phyloP scores from a whole-genome alignment of 2,797 vertebrate genomes.

The Buceros bicornis region DNA sequence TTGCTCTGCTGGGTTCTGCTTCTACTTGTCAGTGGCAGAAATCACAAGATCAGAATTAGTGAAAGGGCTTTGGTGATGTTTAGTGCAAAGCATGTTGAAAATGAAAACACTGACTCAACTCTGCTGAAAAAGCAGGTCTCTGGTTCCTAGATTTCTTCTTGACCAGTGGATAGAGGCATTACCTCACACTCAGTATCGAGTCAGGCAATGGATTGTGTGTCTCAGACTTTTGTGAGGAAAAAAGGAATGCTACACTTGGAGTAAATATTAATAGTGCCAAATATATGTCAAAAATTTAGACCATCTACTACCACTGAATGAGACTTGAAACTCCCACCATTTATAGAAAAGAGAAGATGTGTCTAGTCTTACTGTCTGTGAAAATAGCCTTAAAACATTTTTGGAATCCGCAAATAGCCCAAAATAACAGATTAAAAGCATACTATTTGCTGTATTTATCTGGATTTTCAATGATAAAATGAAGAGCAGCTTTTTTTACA shows the following conservation, averaged over 20 bases:
- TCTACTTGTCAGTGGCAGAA: slow-evolving; percentile 50
- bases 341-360: not conserved
- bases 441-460: not conserved
- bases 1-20: slow-evolving; percentile 54
- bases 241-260: not conserved
- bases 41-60: slow-evolving; percentile 64
- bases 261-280: not conserved
- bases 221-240: not conserved
- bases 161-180: not conserved
- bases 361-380: not conserved
- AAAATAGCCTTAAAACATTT: not conserved
- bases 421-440: not conserved
- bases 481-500: not conserved
- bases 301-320: not conserved
- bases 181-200: not conserved
- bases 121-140: slow-evolving; percentile 61
- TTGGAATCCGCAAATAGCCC: not conserved
- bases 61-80: slow-evolving; percentile 47
- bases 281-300: not conserved
- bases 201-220: not conserved
- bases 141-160: slow-evolving; percentile 29
- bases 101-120: slow-evolving; percentile 43
- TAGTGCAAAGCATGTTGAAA: slow-evolving; percentile 46
- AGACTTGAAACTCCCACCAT: not conserved
- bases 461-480: not conserved